phyloP scores from a whole-genome alignment of 1,140 invertebrate species.

The Nasonia vitripennis region DNA sequence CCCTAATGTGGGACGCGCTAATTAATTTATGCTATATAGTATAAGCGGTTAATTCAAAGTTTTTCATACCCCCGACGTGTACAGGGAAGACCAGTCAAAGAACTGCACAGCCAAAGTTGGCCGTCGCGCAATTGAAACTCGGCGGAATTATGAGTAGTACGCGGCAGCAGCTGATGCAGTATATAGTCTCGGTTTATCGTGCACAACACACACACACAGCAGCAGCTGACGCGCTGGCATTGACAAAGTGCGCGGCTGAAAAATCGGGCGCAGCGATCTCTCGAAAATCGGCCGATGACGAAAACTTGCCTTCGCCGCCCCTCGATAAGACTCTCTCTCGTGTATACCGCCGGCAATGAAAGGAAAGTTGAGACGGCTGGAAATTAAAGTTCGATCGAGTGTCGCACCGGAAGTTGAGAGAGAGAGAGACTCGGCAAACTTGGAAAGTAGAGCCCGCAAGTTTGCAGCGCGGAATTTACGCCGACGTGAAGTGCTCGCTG shows the following conservation, averaged over 20 bases:
- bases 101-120: too few species aligned
- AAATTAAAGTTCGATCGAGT: conserved; percentile 49
- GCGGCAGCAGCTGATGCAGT: too few species aligned
- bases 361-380: conserved; percentile 35
- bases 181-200: too few species aligned
- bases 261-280: conserved; percentile 7
- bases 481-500: background rate
- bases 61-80: too few species aligned
- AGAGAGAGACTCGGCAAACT: conserved; percentile 17
- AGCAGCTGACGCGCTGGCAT: background rate
- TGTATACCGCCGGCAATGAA: background rate
- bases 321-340: conserved; percentile 11
- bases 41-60: too few species aligned
- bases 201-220: background rate
- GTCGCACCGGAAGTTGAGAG: background rate
- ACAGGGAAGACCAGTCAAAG: too few species aligned
- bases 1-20: too few species aligned
- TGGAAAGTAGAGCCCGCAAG: background rate
- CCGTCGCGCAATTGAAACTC: too few species aligned
- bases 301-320: background rate
- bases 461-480: conserved; percentile 19
- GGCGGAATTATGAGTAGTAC: too few species aligned
- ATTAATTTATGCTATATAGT: too few species aligned
- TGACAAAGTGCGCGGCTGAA: background rate
- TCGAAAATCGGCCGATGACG: background rate